phyloP scores from a whole-genome alignment of 2,797 vertebrate genomes.

The Emys orbicularis region DNA sequence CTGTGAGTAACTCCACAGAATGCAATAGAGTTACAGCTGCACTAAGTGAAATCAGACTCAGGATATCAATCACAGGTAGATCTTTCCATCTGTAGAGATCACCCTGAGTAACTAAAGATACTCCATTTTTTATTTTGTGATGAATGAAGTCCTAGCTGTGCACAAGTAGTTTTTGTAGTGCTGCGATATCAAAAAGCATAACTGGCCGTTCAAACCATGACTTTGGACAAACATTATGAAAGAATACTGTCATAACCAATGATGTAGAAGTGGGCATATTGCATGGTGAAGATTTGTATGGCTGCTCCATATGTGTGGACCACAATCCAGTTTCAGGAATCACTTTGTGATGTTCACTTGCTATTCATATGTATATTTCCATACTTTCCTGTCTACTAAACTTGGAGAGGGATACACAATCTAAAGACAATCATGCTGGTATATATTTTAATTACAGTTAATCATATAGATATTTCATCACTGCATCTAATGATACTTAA shows the following conservation, averaged over 20 bases:
- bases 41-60: conserved; percentile 10
- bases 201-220: background rate
- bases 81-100: background rate
- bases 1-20: conserved; percentile 14
- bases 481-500: background rate
- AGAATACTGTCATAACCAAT: background rate
- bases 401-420: background rate
- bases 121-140: background rate
- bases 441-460: background rate
- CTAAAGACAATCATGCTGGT: background rate
- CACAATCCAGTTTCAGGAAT: background rate
- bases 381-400: background rate
- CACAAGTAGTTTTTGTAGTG: background rate
- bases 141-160: background rate
- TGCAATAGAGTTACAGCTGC: background rate
- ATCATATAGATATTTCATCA: background rate
- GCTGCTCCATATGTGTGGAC: background rate
- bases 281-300: background rate
- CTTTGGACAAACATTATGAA: background rate
- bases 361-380: background rate
- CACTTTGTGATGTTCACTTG: background rate
- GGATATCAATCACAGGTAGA: background rate
- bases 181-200: background rate
- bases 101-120: background rate
- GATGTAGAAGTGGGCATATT: background rate